phyloP scores from a whole-genome alignment of 2,113 vertebrate genomes.

The Ammodytes marinus region DNA sequence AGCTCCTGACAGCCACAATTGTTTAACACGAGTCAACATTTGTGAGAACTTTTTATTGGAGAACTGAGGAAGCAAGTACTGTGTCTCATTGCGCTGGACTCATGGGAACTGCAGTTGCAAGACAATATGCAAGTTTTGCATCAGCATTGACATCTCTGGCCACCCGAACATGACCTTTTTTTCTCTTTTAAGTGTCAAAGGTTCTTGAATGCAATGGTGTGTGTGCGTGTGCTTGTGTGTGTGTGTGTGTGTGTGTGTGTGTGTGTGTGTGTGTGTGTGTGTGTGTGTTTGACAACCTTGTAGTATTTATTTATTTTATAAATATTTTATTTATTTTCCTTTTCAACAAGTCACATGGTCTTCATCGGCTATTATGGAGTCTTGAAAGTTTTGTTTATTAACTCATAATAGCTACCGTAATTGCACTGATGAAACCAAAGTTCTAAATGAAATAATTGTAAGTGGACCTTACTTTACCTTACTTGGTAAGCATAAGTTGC shows the following conservation, averaged over 20 bases:
- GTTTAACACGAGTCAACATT: conserved; percentile 19
- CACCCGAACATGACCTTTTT: conserved; percentile 60
- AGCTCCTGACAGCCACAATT: conserved; percentile 24
- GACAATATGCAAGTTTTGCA: conserved; percentile 66
- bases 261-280: too few relatives aligned
- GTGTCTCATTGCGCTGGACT: conserved; percentile 23
- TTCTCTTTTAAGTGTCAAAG: conserved; percentile 14
- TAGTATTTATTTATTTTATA: not conserved
- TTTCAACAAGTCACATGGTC: not conserved
- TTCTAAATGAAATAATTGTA: too few relatives aligned
- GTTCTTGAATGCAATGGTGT: too few relatives aligned
- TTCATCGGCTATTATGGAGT: not conserved
- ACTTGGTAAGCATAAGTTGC: too few relatives aligned
- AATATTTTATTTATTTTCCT: too few relatives aligned
- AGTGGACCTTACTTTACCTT: too few relatives aligned
- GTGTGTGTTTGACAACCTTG: not conserved
- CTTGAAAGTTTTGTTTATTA: not conserved
- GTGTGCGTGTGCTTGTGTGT: too few relatives aligned
- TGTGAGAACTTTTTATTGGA: conserved; percentile 26
- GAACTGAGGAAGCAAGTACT: not conserved
- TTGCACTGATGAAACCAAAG: too few relatives aligned
- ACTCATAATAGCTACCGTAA: not conserved
- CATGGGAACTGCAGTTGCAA: conserved; percentile 49
- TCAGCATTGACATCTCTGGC: conserved; percentile 62
- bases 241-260: too few relatives aligned